These are phyloP conservation scores for Kradibia gibbosae DNA, from an alignment of 1,140 invertebrate genomes.

Conservation along the genomic window DNA sequence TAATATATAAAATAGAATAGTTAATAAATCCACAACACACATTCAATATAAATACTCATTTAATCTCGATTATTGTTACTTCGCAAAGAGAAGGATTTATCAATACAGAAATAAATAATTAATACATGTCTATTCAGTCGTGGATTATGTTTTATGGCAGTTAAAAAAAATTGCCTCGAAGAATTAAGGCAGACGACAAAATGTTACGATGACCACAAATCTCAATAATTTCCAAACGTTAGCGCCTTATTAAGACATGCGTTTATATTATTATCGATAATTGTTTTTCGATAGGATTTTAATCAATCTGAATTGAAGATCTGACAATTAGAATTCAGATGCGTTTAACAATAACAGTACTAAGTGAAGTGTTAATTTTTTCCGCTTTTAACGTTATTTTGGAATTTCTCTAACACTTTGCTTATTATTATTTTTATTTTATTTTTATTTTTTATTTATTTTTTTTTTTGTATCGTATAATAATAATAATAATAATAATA, in stretches of 20 bases:
- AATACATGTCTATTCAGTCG: slow-evolving; percentile 27
- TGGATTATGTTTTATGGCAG: slow-evolving; percentile 26
- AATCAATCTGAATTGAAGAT: background rate
- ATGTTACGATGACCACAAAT: background rate
- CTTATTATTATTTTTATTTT: background rate
- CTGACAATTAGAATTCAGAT: background rate
- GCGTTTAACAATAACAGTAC: background rate
- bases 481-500: too few relatives aligned
- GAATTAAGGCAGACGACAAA: slow-evolving; percentile 14
- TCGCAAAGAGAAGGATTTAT: slow-evolving; percentile 11
- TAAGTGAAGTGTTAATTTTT: background rate
- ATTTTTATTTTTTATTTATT: too few relatives aligned
- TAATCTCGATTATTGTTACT: slow-evolving; percentile 39
- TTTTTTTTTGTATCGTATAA: too few relatives aligned
- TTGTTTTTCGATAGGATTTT: background rate
- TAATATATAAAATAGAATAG: slow-evolving; percentile 42
- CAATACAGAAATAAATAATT: slow-evolving; percentile 39
- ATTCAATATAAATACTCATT: slow-evolving; percentile 53
- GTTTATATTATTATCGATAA: background rate
- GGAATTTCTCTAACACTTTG: background rate
- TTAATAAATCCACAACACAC: slow-evolving; percentile 48
- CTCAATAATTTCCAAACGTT: background rate
- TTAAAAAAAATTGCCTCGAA: slow-evolving; percentile 30
- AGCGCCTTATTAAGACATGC: background rate
- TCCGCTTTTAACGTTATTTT: background rate